Percentiles rank a stretch among this genome's conserved stretches.
phyloP scores from a whole-genome alignment of 2,888 invertebrate species.

The Ophion ellenae region DNA sequence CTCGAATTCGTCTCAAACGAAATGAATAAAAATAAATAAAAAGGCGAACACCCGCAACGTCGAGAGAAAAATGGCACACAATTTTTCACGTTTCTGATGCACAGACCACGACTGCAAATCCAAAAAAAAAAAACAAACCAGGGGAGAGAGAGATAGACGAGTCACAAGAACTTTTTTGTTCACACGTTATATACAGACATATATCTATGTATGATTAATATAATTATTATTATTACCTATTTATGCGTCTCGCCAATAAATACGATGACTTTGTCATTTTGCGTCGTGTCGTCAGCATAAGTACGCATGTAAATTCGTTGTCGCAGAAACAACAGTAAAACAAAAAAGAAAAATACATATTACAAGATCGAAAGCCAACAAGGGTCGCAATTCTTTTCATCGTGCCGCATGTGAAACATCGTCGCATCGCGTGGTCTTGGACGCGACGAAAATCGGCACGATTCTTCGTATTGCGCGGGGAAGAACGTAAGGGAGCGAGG shows the following conservation, averaged over 20 bases:
- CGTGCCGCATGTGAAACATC: neutral
- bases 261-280: conserved; percentile 28
- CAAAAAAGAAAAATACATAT: neutral
- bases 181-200: conserved; percentile 51
- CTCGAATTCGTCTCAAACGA: neutral
- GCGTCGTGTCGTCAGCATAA: neutral
- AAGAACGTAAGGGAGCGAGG: no score
- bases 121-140: conserved; percentile 17
- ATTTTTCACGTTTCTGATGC: conserved; percentile 31
- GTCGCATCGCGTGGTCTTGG: no score
- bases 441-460: no score
- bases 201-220: conserved; percentile 34
- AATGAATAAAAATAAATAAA: conserved; percentile 6
- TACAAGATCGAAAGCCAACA: no score
- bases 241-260: conserved; percentile 44
- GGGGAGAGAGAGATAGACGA: conserved; percentile 47
- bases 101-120: conserved; percentile 34
- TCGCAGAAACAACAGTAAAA: conserved; percentile 29
- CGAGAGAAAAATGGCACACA: neutral
- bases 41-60: neutral
- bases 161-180: conserved; percentile 58
- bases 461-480: no score
- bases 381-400: neutral
- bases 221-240: conserved; percentile 26
- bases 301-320: conserved; percentile 17